Evolutionary conservation across 2,113 vertebrate genomes (phyloP).

Genomic region (Candoia aspera): DNA sequence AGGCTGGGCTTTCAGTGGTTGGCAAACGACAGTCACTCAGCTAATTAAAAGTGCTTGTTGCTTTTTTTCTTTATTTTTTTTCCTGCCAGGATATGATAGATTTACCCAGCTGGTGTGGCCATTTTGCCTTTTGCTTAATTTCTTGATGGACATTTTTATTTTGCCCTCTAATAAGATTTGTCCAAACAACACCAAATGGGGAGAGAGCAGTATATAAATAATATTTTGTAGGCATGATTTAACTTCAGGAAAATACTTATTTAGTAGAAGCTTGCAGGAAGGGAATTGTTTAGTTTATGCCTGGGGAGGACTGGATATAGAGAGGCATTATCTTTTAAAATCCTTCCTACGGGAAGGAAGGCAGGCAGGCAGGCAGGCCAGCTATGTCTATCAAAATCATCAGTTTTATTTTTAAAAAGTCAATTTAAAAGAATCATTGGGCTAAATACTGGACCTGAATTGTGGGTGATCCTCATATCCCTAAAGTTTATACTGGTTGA

Average conservation of each 20-base stretch:
- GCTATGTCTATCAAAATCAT: not conserved
- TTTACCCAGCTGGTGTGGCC: slow-evolving; percentile 92
- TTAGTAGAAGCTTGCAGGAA: not conserved
- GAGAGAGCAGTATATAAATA: slow-evolving; percentile 67
- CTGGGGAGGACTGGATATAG: not conserved
- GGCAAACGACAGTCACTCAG: slow-evolving; percentile 97
- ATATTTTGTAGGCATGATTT: slow-evolving; percentile 69
- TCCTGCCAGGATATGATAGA: slow-evolving; percentile 83
- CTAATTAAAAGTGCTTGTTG: slow-evolving; percentile 98
- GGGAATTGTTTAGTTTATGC: not conserved
- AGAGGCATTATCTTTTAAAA: not conserved
- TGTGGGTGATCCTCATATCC: not conserved
- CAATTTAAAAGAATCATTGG: not conserved
- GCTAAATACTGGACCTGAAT: not conserved
- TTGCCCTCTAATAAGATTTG: slow-evolving; percentile 78
- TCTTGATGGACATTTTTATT: slow-evolving; percentile 82
- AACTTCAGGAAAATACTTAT: slow-evolving; percentile 55
- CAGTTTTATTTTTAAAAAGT: not conserved
- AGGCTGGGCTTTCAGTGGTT: slow-evolving; percentile 86
- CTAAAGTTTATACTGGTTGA: not conserved
- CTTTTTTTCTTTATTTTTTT: slow-evolving; percentile 32
- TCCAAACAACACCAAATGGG: slow-evolving; percentile 75
- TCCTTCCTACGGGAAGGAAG: not conserved
- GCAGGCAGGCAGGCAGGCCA: not conserved
- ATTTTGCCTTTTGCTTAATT: slow-evolving; percentile 78